These are phyloP conservation scores for Donacobius atricapilla DNA, from an alignment of 2,113 vertebrate genomes.

Conservation along the genomic window DNA sequence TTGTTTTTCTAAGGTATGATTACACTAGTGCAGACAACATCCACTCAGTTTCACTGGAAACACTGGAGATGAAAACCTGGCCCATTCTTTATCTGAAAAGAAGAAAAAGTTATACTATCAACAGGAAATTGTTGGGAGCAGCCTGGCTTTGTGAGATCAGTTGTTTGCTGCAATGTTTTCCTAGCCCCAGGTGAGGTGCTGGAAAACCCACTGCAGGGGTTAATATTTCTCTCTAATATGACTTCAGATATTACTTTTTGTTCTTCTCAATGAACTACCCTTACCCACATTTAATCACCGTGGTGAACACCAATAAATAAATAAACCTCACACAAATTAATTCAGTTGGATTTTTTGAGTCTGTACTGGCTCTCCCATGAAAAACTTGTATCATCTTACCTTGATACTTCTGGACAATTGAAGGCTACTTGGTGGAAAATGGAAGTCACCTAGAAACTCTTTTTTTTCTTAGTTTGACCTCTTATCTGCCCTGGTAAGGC, in stretches of 20 bases:
- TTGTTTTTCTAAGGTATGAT: slow-evolving; percentile 75
- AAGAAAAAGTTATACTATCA: not conserved
- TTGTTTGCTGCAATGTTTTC: slow-evolving; percentile 32
- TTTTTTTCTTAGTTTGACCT: not conserved
- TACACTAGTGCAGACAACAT: slow-evolving; percentile 65
- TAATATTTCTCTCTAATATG: not conserved
- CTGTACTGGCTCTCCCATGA: not conserved
- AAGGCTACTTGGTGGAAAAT: not conserved
- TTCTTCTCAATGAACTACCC: not conserved
- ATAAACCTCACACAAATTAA: not conserved
- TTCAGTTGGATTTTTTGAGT: not conserved
- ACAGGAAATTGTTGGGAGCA: slow-evolving; percentile 47
- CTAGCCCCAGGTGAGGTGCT: not conserved
- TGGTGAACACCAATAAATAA: not conserved
- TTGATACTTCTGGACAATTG: not conserved
- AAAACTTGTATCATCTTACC: not conserved
- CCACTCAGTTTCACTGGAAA: slow-evolving; percentile 62
- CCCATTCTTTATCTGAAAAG: slow-evolving; percentile 47
- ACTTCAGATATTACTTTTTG: not conserved
- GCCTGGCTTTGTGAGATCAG: slow-evolving; percentile 4
- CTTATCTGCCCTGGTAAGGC: not conserved
- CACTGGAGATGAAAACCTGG: slow-evolving; percentile 61
- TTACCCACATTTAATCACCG: not conserved
- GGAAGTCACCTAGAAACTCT: not conserved
- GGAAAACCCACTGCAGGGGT: not conserved